These are phyloP conservation scores for Anoura caudifer DNA, from an alignment of 2,113 vertebrate genomes.

Conservation along the genomic window DNA sequence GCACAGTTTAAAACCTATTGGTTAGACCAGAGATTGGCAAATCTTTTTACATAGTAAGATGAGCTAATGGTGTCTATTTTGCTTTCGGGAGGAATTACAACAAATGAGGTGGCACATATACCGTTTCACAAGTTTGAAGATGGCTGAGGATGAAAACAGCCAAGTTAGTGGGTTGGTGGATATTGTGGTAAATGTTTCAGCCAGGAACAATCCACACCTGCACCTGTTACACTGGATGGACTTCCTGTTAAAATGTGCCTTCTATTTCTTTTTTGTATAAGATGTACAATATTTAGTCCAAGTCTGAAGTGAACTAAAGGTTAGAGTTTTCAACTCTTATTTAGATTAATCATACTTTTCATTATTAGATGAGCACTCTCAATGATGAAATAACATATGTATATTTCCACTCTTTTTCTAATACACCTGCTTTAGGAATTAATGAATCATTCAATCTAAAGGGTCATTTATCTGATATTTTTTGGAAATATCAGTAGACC, in stretches of 20 bases:
- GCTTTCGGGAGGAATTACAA: not conserved
- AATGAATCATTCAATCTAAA: not conserved
- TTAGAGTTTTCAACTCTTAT: not conserved
- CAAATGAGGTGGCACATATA: not conserved
- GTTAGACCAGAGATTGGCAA: not conserved
- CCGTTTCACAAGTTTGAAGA: not conserved
- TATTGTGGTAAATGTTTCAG: not conserved
- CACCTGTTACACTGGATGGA: not conserved
- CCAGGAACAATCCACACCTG: not conserved
- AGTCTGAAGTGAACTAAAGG: not conserved
- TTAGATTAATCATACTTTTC: not conserved
- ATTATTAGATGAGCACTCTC: not conserved
- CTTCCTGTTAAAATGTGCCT: not conserved
- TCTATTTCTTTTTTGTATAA: not conserved
- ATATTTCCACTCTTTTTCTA: not conserved
- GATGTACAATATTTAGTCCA: not conserved
- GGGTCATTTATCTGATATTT: not conserved
- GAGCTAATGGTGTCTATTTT: not conserved
- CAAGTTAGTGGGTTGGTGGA: not conserved
- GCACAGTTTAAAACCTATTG: not conserved
- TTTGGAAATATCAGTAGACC: not conserved
- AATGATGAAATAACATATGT: not conserved
- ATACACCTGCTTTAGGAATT: not conserved
- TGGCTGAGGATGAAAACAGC: not conserved
- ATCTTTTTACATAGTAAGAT: not conserved